Evolutionary conservation across 2,888 invertebrate species (phyloP), one percentile per base, ranked within the genome.

Genomic region (Amiota mariae): DNA sequence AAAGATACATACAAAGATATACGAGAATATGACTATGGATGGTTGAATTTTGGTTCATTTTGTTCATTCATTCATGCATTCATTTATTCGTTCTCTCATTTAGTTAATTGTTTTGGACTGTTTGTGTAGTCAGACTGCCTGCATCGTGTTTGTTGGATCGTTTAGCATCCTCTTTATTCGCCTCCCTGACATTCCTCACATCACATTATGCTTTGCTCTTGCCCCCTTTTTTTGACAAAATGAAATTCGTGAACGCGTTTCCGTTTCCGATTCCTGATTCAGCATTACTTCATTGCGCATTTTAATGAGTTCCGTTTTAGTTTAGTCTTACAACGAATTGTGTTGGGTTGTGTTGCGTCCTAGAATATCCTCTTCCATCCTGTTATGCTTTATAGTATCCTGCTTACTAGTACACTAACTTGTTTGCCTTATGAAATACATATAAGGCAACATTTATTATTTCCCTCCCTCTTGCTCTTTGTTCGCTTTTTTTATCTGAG

Each of bases 231-330:
- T 36, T 36, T 36, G 36, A 36, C 2, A 6, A 36, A 36, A 36
- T 36, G 36, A 36, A 36, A 9, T 15, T 54, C 13, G 54, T 12
- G 20, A 10, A 59, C 59, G 59, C 59, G 20, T 20, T 59, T 15
- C 54, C 54, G 54, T 54, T 54, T 54, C 54, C 54, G 11, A 13
- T 59, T 15, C 59, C 36, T 24, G 20, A 20, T 59, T 59, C 15
- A 15, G 20, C 59, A 36, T 59, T 59, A 18, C 59, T 59, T 59
- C 18, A 59, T 59, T 59, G 59, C 18, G 59, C 20, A 59, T 59
- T 59, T 59, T 59, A 59, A 59, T 18, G 59, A 59, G 59, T 59
- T 59, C 59, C 20, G 59, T 11, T 54, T 8, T 59, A 20, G 59
- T 10, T 59, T 59, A 20, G 6, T 10, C 9, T 20, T 15, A 15